Conservation (phyloP, 2,797 vertebrate genomes). For the Galagoides demidoff region DNA sequence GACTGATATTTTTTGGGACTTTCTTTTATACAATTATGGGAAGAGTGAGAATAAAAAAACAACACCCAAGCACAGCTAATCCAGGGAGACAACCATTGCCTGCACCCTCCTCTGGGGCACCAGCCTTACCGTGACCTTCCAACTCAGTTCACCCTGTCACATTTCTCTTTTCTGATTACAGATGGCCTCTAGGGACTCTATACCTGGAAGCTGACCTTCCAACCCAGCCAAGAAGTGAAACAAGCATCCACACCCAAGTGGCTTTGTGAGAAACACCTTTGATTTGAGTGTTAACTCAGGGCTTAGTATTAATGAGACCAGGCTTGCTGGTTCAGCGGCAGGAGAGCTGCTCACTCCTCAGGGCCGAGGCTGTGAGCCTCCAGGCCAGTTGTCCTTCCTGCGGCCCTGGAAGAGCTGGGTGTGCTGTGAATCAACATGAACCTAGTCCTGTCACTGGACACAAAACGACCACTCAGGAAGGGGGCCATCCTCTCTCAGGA, state of each 20-base stretch:
- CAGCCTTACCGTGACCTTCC: background rate
- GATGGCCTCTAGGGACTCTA: background rate
- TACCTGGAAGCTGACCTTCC: background rate
- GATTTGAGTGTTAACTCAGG: background rate
- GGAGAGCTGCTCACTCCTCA: background rate
- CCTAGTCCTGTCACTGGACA: background rate
- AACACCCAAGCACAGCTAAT: background rate
- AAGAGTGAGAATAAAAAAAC: background rate
- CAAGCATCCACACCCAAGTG: background rate
- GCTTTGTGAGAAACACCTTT: background rate
- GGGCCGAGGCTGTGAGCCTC: fast-evolving
- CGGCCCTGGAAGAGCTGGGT: background rate
- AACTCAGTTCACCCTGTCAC: background rate
- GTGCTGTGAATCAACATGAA: fast-evolving
- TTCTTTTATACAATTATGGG: background rate
- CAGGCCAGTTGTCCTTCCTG: too few species aligned
- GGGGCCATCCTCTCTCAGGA: fast-evolving
- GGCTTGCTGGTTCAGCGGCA: background rate
- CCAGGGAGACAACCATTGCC: too few species aligned
- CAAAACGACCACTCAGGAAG: background rate
- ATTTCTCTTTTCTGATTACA: conserved; percentile 4
- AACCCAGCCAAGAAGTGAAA: background rate
- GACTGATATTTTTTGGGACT: background rate
- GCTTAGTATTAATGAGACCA: background rate
- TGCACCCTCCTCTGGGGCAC: fast-evolving